phyloP scores from a whole-genome alignment of 2,888 invertebrate species.

The Lymantria monacha region DNA sequence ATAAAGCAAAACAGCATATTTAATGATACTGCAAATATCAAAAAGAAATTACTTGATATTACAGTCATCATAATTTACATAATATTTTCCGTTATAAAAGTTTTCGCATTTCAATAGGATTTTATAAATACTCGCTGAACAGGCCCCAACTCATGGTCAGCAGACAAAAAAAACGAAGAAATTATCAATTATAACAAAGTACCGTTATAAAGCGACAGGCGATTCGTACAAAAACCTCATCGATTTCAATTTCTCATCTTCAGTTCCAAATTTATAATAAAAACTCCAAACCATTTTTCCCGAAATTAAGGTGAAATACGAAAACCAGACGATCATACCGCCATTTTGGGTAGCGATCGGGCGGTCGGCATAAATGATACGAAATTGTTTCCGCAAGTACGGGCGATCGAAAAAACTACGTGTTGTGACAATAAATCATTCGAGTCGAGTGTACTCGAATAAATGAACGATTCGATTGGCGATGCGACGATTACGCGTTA shows the following conservation, averaged over 20 bases:
- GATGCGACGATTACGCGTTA: constrained; percentile 68
- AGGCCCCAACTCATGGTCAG: constrained; percentile 12
- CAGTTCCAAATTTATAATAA: constrained; percentile 48
- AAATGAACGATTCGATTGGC: constrained; percentile 74
- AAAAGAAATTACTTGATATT: no score
- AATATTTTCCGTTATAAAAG: background rate
- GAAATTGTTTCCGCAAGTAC: constrained; percentile 77
- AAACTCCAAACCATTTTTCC: constrained; percentile 51
- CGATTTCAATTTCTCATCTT: constrained; percentile 64
- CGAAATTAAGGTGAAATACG: constrained; percentile 68
- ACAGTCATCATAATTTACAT: no score
- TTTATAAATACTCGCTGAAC: constrained; percentile 7
- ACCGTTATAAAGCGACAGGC: constrained; percentile 42
- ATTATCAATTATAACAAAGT: constrained; percentile 35
- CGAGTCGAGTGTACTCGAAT: constrained; percentile 75
- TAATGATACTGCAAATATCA: no score
- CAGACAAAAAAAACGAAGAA: constrained; percentile 22
- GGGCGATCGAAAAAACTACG: constrained; percentile 72
- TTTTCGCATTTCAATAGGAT: background rate
- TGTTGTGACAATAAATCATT: constrained; percentile 80
- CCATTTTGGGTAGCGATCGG: constrained; percentile 63
- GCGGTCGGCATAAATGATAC: constrained; percentile 77
- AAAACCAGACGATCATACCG: constrained; percentile 44
- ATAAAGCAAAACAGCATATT: no score
- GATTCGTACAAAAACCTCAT: constrained; percentile 44